These are phyloP conservation scores for Mastomys natalensis DNA, from an alignment of 2,113 vertebrate genomes.

Conservation along the genomic window DNA sequence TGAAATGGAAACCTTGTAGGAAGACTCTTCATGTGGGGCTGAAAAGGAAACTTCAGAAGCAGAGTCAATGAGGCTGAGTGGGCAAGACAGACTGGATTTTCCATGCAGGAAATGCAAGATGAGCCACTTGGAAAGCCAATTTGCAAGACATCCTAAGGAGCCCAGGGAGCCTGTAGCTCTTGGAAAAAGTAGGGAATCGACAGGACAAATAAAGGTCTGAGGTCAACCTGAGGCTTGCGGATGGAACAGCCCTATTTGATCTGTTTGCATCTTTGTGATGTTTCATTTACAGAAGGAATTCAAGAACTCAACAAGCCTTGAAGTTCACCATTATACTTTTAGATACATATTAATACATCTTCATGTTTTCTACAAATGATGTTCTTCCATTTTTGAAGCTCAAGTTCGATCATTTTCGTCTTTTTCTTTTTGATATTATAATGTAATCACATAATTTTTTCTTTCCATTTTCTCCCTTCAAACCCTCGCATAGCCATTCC, in stretches of 20 bases:
- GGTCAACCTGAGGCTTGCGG: not conserved
- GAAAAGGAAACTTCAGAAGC: not conserved
- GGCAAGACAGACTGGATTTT: not conserved
- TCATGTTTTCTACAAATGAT: not conserved
- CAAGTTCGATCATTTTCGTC: not conserved
- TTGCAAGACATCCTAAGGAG: not conserved
- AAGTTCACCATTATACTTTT: not conserved
- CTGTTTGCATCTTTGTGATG: not conserved
- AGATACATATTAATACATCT: not conserved
- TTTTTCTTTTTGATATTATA: not conserved
- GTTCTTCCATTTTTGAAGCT: not conserved
- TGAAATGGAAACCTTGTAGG: not conserved
- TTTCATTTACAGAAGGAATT: conserved; percentile 24
- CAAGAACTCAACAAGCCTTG: not conserved
- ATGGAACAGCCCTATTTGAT: not conserved
- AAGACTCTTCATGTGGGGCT: not conserved
- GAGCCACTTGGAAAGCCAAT: not conserved
- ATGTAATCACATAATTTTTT: not conserved
- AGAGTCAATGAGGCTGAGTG: not conserved
- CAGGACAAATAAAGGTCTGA: not conserved
- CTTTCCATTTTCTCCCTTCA: not conserved
- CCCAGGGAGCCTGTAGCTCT: not conserved
- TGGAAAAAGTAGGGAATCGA: not conserved
- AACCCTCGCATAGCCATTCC: not conserved
- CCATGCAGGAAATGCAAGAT: not conserved